Conservation (phyloP, 2,797 vertebrate genomes). For the Rhinoraja longicauda region DNA sequence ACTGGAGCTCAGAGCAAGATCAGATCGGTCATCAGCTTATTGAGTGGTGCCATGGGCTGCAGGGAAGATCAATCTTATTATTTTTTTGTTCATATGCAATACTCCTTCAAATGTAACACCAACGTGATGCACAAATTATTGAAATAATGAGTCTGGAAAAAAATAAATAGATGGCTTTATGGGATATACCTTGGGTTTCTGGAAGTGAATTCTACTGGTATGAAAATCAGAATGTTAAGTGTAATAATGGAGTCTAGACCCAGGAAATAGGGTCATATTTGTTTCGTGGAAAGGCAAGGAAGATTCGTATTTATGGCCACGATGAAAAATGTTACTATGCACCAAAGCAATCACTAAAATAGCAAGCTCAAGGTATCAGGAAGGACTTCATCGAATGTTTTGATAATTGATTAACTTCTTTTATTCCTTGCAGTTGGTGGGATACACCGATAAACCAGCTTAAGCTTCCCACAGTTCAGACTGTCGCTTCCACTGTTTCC, state of each 20-base stretch:
- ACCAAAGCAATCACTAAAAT: neutral
- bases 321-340: neutral
- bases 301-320: neutral
- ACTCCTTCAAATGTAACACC: neutral
- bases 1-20: too few relatives aligned
- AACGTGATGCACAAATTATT: neutral
- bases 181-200: neutral
- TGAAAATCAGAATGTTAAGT: neutral
- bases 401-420: neutral
- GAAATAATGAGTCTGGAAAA: neutral
- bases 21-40: too few relatives aligned
- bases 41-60: too few relatives aligned
- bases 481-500: neutral
- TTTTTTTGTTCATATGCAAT: too few relatives aligned
- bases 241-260: neutral
- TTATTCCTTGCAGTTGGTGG: neutral
- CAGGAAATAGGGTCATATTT: neutral
- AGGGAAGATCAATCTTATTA: too few relatives aligned
- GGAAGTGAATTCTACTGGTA: neutral
- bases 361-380: neutral
- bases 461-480: slow-evolving; percentile 4
- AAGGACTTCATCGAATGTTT: neutral
- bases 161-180: too few relatives aligned
- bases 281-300: too few relatives aligned
- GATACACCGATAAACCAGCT: neutral